Evolutionary conservation across 2,888 invertebrate genomes (phyloP), one percentile per base, ranked within the genome.

Genomic region (Stenurella melanura): DNA sequence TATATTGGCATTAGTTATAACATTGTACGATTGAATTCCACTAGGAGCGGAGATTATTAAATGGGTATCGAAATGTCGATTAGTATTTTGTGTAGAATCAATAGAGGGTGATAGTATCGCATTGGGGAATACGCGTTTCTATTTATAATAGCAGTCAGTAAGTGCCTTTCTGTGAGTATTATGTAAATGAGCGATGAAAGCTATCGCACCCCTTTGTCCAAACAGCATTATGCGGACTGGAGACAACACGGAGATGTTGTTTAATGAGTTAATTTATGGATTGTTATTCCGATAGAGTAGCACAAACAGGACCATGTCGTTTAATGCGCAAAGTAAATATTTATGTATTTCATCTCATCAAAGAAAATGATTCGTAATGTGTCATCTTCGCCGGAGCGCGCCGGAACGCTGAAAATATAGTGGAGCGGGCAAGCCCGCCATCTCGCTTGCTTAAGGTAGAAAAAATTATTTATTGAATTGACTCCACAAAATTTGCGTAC

Each of bases 191-290:
- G 83, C 82, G 85, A 87, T 85, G 86, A 87, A 85, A 86, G 86
- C 85, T 84, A 85, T 84, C 81, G 81, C 83, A 82, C 82, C 88
- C 87, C 88, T 88, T 88, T 88, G 86, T 88, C 86, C 86, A 89
- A 89, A 89, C 87, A 89, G 80, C 80, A 88, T 88, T 87, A 87
- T 87, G 85, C 87, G 85, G 81, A 79, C 82, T 81, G 77, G 84
- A 84, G 85, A 85, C 83, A 83, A 80, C 81, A 81, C 79, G 78
- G 84, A 86, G 85, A 86, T 87, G 87, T 87, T 86, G 82, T 85
- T 87, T 89, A 89, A 89, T 89, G 88, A 89, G 86, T 88, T 89
- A 89, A 89, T 89, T 89, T 88, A 88, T 88, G 88, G 88, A 87
- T 85, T 89, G 89, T 89, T 89, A 88, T 89, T 89, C 84, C 84